phyloP scores from a whole-genome alignment of 2,888 invertebrate genomes.

The Drosophila histrio region DNA sequence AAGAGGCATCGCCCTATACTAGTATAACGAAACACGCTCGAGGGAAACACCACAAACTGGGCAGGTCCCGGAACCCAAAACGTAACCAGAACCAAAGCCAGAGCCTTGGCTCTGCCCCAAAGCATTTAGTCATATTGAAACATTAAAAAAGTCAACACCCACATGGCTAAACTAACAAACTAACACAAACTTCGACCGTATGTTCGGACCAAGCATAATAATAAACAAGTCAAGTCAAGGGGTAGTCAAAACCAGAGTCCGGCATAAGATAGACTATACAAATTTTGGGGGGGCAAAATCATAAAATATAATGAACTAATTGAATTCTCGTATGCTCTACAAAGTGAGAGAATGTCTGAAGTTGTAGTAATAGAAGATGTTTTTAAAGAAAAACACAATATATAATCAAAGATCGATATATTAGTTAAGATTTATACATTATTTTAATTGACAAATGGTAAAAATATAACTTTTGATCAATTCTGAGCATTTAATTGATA shows the following conservation, averaged over 20 bases:
- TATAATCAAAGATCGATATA: neutral
- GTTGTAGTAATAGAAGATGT: neutral
- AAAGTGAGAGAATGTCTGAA: neutral
- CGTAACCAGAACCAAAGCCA: constrained; percentile 25
- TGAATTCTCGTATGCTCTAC: constrained; percentile 38
- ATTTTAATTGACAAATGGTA: neutral
- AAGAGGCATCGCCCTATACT: constrained; percentile 44
- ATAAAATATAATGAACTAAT: constrained; percentile 24
- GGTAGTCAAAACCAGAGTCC: constrained; percentile 33
- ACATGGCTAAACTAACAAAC: constrained; percentile 63
- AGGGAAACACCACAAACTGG: constrained; percentile 31
- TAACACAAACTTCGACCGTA: constrained; percentile 56
- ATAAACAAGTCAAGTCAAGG: constrained; percentile 65
- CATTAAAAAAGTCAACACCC: constrained; percentile 81
- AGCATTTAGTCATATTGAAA: constrained; percentile 80
- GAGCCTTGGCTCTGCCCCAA: constrained; percentile 43
- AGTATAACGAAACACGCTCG: constrained; percentile 56
- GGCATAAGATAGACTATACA: constrained; percentile 32
- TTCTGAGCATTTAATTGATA: neutral
- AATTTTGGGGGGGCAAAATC: constrained; percentile 16
- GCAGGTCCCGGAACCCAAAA: constrained; percentile 15
- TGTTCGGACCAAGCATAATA: constrained; percentile 60
- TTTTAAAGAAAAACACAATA: neutral
- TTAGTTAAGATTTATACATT: neutral
- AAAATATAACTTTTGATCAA: neutral